Evolutionary conservation across 2,888 invertebrate genomes (phyloP), one percentile per base, ranked within the genome.

Genomic region (Belgica antarctica): DNA sequence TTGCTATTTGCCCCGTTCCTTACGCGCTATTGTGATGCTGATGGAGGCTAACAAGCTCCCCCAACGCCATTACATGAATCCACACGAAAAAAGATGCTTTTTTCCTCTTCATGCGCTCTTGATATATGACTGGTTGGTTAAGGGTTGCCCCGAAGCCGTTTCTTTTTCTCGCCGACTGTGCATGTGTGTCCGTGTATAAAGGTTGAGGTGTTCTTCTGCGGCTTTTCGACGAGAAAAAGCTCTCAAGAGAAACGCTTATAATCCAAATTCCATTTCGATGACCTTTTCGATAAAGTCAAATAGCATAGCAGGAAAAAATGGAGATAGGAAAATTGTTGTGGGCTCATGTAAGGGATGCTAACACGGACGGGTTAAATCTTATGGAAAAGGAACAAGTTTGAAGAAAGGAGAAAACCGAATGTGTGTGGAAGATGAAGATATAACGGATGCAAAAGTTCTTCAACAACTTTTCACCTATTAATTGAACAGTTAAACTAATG

Each of bases 271-370:
- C 17, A 52, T 17, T n/a, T 52, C 52, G 22, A 52, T 52, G 52
- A 52, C 52, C 52, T 22, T 52, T 52, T 17, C 5, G 12, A 12
- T 52, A 8, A 52, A 52, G 52, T 52, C 52, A 52, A 52, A 52
- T 22, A n/a, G 22, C 7, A 41, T 41, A 5, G 41, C 12, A 41
- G 10, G 15, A 41, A 10, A n/a, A n/a, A n/a, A n/a, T n/a, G n/a
- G n/a, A n/a, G n/a, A n/a, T n/a, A n/a, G n/a, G n/a, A n/a, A n/a
- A n/a, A n/a, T n/a, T n/a, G n/a, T n/a, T n/a, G n/a, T n/a, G n/a
- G n/a, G n/a, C n/a, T n/a, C n/a, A n/a, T n/a, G n/a, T n/a, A n/a
- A n/a, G n/a, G n/a, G n/a, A n/a, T n/a, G n/a, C n/a, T n/a, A n/a
- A n/a, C n/a, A n/a, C n/a, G 41, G 41, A n/a, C 15, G n/a, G 15